Percentiles rank a stretch among this genome's conserved stretches.
phyloP scores from a whole-genome alignment of 2,888 invertebrate genomes.

The Reticulitermes lucifugus region DNA sequence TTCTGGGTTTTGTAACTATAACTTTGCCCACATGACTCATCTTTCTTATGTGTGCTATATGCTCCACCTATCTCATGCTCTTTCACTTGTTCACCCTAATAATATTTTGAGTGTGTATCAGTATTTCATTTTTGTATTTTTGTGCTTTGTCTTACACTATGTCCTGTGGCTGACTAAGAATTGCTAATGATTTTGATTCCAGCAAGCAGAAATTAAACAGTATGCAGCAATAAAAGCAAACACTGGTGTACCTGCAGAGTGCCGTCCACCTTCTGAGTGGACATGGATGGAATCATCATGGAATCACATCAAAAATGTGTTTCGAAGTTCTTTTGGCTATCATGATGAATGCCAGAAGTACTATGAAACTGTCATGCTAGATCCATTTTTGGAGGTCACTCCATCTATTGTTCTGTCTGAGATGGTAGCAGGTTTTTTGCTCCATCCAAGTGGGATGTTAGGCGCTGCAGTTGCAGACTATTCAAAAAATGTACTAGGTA shows the following conservation, averaged over 20 bases:
- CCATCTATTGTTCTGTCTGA: slow-evolving; percentile 39
- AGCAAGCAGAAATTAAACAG: slow-evolving; percentile 32
- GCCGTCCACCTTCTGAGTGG: background rate
- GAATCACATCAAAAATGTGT: too few species aligned
- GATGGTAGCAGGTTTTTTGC: slow-evolving; percentile 3
- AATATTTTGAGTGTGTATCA: too few species aligned
- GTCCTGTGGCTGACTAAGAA: too few species aligned
- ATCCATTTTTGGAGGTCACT: slow-evolving; percentile 20
- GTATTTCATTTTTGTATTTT: too few species aligned
- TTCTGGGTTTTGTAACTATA: too few species aligned
- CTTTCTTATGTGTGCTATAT: too few species aligned
- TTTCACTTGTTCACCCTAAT: too few species aligned
- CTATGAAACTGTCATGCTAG: slow-evolving; percentile 15
- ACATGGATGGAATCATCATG: background rate
- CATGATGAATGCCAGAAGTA: background rate
- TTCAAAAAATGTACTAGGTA: slow-evolving; percentile 30
- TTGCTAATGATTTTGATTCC: background rate
- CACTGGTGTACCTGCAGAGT: background rate
- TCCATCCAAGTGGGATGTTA: slow-evolving; percentile 30
- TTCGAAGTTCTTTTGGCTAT: background rate
- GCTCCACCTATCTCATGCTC: too few species aligned
- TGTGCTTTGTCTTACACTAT: too few species aligned
- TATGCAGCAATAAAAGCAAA: slow-evolving; percentile 6
- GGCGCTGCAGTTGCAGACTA: slow-evolving; percentile 36
- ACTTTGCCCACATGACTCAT: too few species aligned